A percentile compares a stretch with the other conserved stretches of the same genome.
Conservation (phyloP, 2,797 vertebrate genomes). For the Molossus alvarezi region DNA sequence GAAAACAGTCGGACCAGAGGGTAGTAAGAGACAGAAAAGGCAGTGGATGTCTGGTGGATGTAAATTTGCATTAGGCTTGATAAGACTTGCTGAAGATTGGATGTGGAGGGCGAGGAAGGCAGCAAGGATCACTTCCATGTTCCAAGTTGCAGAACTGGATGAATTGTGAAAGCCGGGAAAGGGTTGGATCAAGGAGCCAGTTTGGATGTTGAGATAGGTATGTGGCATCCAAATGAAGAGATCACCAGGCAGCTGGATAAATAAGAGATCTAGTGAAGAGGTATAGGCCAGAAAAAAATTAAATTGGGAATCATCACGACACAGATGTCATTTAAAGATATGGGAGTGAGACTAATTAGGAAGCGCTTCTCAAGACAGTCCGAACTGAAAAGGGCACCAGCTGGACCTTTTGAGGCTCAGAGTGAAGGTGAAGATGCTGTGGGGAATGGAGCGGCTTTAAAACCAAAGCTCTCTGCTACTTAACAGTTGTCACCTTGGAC, state of each 20-base stretch:
- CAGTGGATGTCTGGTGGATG: neutral
- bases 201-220: neutral
- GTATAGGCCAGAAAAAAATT: neutral
- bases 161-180: neutral
- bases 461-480: neutral
- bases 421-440: neutral
- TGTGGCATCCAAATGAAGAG: neutral
- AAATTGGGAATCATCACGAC: neutral
- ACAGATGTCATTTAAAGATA: neutral
- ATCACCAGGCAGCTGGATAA: neutral
- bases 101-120: neutral
- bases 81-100: neutral
- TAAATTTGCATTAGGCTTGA: neutral
- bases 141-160: neutral
- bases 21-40: neutral
- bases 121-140: neutral
- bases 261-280: neutral
- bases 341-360: neutral
- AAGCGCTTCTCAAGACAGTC: neutral
- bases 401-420: neutral
- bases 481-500: neutral
- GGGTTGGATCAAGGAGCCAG: neutral
- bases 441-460: neutral
- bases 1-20: neutral
- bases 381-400: neutral